Base-by-base conservation (phyloP, 2,888 invertebrate genomes). In the Actias luna region DNA sequence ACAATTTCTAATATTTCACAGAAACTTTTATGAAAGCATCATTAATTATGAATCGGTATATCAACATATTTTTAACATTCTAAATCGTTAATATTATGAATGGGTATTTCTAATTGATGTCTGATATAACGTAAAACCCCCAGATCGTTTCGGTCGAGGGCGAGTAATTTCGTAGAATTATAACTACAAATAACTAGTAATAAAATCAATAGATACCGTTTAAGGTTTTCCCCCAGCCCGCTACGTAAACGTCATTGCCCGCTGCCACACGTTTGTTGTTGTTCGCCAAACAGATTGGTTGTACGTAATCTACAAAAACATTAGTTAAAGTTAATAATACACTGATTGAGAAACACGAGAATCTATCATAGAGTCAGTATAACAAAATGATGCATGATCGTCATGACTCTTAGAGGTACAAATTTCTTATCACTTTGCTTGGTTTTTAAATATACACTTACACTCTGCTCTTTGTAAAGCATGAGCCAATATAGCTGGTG, bases 181-280 rank as follows among this genome's bases (percentile, higher is more conserved):
- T 36, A 29, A 55, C 16, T 55, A 29, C n/a, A 55, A 63, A 36
- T 57, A 22, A 59, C 29, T 31, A 33, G 25, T 25, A 58, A 68
- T 63, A 74, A 77, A 81, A 81, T 80, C 78, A 69, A 81, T 84
- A 82, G 69, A 29, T 80, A 93, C 93, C 90, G 60, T 71, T 79
- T 73, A 94, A 92, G 67, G 94, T 94, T 86, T 93, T 91, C 57
- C 95, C 94, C 94, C 94, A 94, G 22, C 94, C 94, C 12, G 94
- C 93, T 5, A 94, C 94, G 58, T 83, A 93, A 39, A 94, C 93
- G 72, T 93, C 87, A 74, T 84, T 83, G 7, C 93, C 93, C 3
- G 80, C 74, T 7, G 78, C 71, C 31, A 93, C 67, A 0, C 91
- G 86, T 27, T 80, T 75, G 10, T 75, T 83, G 61, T 60, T 72